phyloP scores from a whole-genome alignment of 1,140 invertebrate species.

The Epicauta chinensis region DNA sequence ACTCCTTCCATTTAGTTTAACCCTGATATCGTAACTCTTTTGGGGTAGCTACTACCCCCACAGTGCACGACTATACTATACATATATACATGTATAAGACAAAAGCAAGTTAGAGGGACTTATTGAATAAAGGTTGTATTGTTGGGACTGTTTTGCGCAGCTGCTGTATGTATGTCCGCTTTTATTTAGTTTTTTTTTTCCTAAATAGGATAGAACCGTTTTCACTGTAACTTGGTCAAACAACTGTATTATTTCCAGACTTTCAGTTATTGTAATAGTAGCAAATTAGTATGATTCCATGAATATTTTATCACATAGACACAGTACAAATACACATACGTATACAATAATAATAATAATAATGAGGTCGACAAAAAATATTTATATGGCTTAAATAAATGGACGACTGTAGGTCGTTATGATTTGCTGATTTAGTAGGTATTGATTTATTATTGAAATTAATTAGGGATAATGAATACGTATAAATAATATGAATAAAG shows the following conservation, averaged over 20 bases:
- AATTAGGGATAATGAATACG: too few relatives aligned
- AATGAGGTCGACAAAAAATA: not conserved
- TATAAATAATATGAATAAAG: too few relatives aligned
- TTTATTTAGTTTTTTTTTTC: too few relatives aligned
- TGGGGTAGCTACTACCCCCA: slow-evolving; percentile 18
- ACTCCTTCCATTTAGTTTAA: slow-evolving; percentile 38
- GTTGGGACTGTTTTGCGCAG: slow-evolving; percentile 19
- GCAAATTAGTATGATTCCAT: too few relatives aligned
- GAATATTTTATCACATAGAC: too few relatives aligned
- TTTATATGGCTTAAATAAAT: too few relatives aligned
- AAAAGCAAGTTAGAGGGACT: slow-evolving; percentile 26
- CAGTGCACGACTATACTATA: slow-evolving; percentile 1
- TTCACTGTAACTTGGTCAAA: slow-evolving; percentile 23
- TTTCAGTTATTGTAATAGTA: too few relatives aligned
- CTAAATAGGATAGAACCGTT: slow-evolving; percentile 10
- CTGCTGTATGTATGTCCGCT: slow-evolving; percentile 15
- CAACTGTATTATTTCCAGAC: slow-evolving; percentile 21
- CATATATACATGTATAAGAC: slow-evolving; percentile 7
- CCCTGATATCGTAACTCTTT: slow-evolving; percentile 30
- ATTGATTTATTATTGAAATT: too few relatives aligned
- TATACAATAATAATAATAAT: not conserved
- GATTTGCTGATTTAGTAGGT: too few relatives aligned
- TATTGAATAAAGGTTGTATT: slow-evolving; percentile 28
- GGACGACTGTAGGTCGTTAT: too few relatives aligned
- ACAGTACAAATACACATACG: too few relatives aligned